Evolutionary conservation across 1,140 invertebrate genomes (phyloP), one percentile per base, ranked within the genome.

Genomic region (Drosophila saltans): DNA sequence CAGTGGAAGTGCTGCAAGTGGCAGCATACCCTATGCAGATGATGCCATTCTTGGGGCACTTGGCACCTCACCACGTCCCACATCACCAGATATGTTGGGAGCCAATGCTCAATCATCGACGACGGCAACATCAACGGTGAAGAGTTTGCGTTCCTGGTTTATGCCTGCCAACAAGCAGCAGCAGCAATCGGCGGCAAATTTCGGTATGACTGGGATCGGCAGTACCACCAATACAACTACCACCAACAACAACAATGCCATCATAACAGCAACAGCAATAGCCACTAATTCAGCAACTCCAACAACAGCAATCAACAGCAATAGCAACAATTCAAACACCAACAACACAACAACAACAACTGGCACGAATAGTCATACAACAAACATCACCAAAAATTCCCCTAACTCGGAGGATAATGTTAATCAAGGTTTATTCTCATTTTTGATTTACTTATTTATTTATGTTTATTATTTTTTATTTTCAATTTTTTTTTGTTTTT

Each of bases 381-480:
- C 73, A 73, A 84, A 84, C 77, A 78, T 73, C 78, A 86, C 83
- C 77, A 91, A 91, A 91, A 91, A 91, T 89, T 90, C 83, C 75
- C 83, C 76, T 73, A 91, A 89, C 70, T 91, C 86, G 73, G 90
- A 91, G 90, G 90, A 91, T 65, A 90, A 75, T 85, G 85, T 77
- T 83, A 91, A 78, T 82, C 86, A 92, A 92, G 90, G 91, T 91
- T 92, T 80, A 89, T 92, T 86, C 75, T 83, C 48, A 77, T 88
- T 71, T 78, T 76, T 75, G 67, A 69, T 69, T 72, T 71, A 33
- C 64, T 21, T 74, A 26, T 69, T 66, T 39, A 24, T 70, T 80
- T 73, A 21, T 36, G 58, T 30, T 52, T 62, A 60, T 75, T 28
- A 67, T 88, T 70, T 68, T 69, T 59, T 68, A 60, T 70, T 41